A percentile compares a stretch with the other conserved stretches of the same genome.
These are phyloP conservation scores for Drosophila kikkawai DNA, from an alignment of 1,140 invertebrate genomes.

Conservation along the genomic window DNA sequence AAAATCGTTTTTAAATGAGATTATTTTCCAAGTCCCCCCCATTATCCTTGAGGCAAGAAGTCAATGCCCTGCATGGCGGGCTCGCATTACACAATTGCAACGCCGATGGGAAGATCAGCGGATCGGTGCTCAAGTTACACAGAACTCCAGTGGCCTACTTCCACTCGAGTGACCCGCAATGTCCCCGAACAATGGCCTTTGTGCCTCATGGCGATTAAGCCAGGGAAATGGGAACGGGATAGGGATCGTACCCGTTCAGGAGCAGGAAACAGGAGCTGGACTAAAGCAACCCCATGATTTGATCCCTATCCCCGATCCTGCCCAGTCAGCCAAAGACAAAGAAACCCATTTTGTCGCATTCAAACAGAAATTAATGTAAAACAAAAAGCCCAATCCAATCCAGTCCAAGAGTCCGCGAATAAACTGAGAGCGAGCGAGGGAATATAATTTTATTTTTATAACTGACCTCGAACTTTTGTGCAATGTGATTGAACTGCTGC, in stretches of 20 bases:
- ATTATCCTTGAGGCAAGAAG: constrained; percentile 73
- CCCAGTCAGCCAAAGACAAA: constrained; percentile 70
- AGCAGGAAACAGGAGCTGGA: constrained; percentile 24
- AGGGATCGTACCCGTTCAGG: background rate
- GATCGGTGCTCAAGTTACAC: constrained; percentile 62
- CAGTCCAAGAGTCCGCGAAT: constrained; percentile 23
- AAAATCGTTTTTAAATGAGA: background rate
- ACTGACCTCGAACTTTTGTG: constrained; percentile 84
- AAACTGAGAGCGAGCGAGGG: constrained; percentile 12
- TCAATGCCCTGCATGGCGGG: constrained; percentile 62
- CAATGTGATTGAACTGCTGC: constrained; percentile 78
- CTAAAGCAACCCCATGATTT: constrained; percentile 44
- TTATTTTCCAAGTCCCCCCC: constrained; percentile 20
- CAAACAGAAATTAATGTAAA: constrained; percentile 76
- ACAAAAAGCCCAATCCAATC: constrained; percentile 58
- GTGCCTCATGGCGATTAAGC: constrained; percentile 35
- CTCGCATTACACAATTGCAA: constrained; percentile 79
- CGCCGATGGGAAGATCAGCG: constrained; percentile 21
- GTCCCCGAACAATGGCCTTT: constrained; percentile 68
- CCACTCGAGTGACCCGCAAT: constrained; percentile 71
- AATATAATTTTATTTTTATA: constrained; percentile 77
- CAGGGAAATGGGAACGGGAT: background rate
- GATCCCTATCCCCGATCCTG: constrained; percentile 50
- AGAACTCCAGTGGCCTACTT: constrained; percentile 80
- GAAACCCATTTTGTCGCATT: constrained; percentile 77